Evolutionary conservation across 2,797 vertebrate genomes (phyloP).

Genomic region (Paratrypauchen microcephalus): DNA sequence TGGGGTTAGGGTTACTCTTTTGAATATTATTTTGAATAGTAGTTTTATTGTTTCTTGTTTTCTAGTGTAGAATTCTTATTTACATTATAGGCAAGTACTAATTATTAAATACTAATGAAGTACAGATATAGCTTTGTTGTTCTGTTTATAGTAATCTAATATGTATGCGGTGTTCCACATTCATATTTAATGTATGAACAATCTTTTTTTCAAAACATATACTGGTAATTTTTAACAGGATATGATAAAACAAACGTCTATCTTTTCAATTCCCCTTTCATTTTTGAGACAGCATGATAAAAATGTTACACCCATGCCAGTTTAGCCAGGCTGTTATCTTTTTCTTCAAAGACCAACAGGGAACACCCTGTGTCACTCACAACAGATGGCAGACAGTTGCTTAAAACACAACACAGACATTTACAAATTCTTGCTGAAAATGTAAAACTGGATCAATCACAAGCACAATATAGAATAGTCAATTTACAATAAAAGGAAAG

Average conservation of each 20-base stretch:
- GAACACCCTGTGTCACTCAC: slow-evolving; percentile 71
- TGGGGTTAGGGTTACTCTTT: too few species aligned
- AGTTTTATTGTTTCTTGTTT: too few species aligned
- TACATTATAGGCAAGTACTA: too few species aligned
- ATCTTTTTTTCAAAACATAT: neutral
- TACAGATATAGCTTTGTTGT: neutral
- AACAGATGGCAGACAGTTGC: slow-evolving; percentile 32
- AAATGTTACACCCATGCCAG: slow-evolving; percentile 61
- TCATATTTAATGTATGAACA: neutral
- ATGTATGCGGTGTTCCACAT: neutral
- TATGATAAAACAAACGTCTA: slow-evolving; percentile 10
- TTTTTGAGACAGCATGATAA: slow-evolving; percentile 64
- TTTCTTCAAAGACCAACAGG: slow-evolving; percentile 37
- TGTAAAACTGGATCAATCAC: neutral
- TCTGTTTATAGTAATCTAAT: neutral
- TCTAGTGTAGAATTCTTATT: too few species aligned
- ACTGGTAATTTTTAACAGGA: neutral
- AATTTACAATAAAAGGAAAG: neutral
- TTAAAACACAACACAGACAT: slow-evolving; percentile 11
- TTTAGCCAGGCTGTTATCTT: slow-evolving; percentile 71
- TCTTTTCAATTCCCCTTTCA: slow-evolving; percentile 38
- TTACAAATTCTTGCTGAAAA: neutral
- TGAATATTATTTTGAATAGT: too few species aligned
- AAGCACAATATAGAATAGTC: neutral
- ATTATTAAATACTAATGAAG: neutral